Evolutionary conservation across 2,797 vertebrate species (phyloP), one percentile per base, ranked within the genome.

Genomic region (Melanotaenia nigrans): DNA sequence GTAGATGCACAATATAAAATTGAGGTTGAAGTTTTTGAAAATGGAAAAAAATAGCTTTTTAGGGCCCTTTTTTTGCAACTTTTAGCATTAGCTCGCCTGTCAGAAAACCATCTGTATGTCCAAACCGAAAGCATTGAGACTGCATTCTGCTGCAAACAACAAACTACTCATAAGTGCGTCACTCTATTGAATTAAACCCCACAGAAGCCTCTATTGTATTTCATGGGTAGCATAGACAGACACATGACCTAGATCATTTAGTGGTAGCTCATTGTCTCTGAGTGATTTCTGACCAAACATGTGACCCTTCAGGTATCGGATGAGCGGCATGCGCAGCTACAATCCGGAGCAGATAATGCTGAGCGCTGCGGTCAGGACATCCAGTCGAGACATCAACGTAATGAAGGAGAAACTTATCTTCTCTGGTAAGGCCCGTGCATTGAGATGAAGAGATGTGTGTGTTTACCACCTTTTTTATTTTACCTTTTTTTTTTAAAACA

Each of bases 371-470:
- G 98, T 98, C 60, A 91, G 93, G 83, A 91, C 96, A 58, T 95
- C 95, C 80, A 98, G 96, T 91, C 93, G 95, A 61, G 98, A 99
- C 0, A 95, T 99, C 86, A 97, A 96, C 85, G 96, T 99, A 92
- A 99, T 99, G 98, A 99, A 99, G 90, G 97, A 99, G 92, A 99
- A 99, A 84, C 95, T 99, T 32, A 99, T 99, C 85, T 99, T 99
- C 93, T 96, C 98, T 61, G 98, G 98, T 99, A 87, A 88, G 89
- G 28, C 33, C 40, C 3, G 16, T 18, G 3, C 10, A 13, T 11
- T 6, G 33, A 61, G 22, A 53, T 30, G 2, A 67, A 11, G 16
- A 3, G 6, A 45, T 3, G 13, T 0, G 2, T 5, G 1, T 28
- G 30, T 58, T n/a, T 24, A 4, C 14, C 51, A 3, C 1, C 54